Conservation (phyloP, 2,797 vertebrate species). For the Phoebastria nigripes region DNA sequence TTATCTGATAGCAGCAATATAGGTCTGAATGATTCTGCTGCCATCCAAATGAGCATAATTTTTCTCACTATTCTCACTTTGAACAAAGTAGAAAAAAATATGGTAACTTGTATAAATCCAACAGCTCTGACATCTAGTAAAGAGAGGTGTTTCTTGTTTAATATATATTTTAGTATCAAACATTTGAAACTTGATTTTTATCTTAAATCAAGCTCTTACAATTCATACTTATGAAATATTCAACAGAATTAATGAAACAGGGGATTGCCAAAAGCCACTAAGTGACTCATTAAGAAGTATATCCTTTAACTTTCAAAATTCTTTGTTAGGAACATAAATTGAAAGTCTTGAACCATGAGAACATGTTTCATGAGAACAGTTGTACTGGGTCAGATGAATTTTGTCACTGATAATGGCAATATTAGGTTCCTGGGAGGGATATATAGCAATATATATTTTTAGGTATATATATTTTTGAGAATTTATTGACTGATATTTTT, state of each 20-base stretch:
- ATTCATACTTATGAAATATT: not conserved
- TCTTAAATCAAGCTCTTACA: not conserved
- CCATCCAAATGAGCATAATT: not conserved
- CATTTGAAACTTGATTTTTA: not conserved
- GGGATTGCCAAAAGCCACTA: not conserved
- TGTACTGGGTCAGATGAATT: not conserved
- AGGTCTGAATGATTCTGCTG: not conserved
- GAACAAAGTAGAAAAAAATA: not conserved
- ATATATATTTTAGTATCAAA: not conserved
- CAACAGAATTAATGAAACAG: not conserved
- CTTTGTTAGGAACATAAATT: not conserved
- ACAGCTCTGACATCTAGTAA: not conserved
- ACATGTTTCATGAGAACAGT: not conserved
- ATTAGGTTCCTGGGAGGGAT: not conserved
- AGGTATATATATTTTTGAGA: not conserved
- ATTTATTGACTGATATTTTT: not conserved
- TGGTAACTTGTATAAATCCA: not conserved
- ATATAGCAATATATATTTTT: not conserved
- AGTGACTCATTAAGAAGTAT: not conserved
- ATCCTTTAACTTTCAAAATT: not conserved
- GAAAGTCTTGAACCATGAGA: not conserved
- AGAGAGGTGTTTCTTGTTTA: not conserved
- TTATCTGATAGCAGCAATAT: not conserved
- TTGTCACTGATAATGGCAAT: not conserved
- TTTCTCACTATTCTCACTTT: not conserved